Percentiles rank a stretch among this genome's conserved stretches.
Evolutionary conservation across 2,113 vertebrate species (phyloP).

Genomic region (Elephantulus edwardii): DNA sequence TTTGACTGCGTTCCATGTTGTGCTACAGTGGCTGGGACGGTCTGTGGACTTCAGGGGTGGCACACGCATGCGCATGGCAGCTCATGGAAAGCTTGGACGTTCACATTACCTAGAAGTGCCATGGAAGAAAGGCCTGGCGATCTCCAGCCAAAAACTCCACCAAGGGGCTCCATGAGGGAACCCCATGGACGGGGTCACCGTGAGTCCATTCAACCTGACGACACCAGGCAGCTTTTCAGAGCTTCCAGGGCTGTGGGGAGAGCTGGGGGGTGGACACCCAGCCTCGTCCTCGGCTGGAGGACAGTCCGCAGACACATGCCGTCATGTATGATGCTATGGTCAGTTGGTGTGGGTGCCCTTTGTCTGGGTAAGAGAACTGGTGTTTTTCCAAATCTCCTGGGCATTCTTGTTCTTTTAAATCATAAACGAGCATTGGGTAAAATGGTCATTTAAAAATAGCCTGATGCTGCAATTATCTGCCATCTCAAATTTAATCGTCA

Average conservation of each 20-base stretch:
- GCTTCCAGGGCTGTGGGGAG: fast-evolving
- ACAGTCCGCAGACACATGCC: too few relatives aligned
- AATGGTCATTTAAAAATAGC: not conserved
- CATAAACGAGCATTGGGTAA: not conserved
- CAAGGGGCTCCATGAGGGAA: not conserved
- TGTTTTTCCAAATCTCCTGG: not conserved
- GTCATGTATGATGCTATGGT: too few relatives aligned
- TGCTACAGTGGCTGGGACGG: not conserved
- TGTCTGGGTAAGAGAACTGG: not conserved
- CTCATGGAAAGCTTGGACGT: not conserved
- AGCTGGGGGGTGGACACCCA: too few relatives aligned
- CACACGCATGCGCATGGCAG: not conserved
- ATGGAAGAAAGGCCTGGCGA: not conserved
- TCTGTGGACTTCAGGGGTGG: not conserved
- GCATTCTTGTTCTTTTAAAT: not conserved
- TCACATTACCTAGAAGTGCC: not conserved
- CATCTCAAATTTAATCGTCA: too few relatives aligned
- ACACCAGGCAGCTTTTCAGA: not conserved
- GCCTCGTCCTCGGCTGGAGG: not conserved
- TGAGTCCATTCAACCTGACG: too few relatives aligned
- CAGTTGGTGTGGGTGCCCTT: too few relatives aligned
- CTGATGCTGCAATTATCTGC: not conserved
- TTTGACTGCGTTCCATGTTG: not conserved
- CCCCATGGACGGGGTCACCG: not conserved
- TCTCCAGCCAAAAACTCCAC: not conserved